Conservation (phyloP, 2,888 invertebrate genomes). For the Ceramica pisi region DNA sequence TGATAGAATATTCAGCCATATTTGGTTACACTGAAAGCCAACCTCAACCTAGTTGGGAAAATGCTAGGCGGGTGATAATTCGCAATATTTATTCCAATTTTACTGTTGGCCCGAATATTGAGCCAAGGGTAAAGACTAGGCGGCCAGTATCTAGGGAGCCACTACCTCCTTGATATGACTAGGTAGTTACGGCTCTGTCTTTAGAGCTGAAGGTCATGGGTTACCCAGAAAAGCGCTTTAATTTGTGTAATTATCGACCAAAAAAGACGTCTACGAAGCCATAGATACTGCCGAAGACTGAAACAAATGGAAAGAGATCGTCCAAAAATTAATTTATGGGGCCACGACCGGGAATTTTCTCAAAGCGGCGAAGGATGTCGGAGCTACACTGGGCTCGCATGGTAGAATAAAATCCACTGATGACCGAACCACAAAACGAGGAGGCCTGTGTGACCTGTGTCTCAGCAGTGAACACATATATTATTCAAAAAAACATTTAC, state of each 20-base stretch:
- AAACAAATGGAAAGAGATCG: no score
- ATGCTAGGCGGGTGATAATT: conserved; percentile 4
- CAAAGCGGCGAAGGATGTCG: not conserved
- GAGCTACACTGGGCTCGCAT: no score
- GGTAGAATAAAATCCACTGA: no score
- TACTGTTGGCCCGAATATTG: conserved; percentile 28
- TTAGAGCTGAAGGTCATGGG: not conserved
- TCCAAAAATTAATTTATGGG: no score
- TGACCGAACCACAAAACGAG: no score
- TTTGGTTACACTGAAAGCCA: not conserved
- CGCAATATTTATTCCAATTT: conserved; percentile 15
- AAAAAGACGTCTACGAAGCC: not conserved
- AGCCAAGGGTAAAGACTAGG: not conserved
- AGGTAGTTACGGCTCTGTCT: not conserved
- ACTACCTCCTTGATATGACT: not conserved
- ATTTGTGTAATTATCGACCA: not conserved
- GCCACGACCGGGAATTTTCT: no score
- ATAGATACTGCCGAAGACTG: not conserved
- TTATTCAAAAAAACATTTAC: no score
- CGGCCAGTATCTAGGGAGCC: no score
- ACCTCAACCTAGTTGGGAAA: conserved; percentile 6
- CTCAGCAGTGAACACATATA: not conserved
- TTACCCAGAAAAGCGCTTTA: not conserved
- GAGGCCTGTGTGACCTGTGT: not conserved
- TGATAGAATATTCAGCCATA: not conserved